Evolutionary conservation across 2,113 vertebrate species (phyloP), one percentile per base, ranked within the genome.

Genomic region (Pseudonaja textilis): DNA sequence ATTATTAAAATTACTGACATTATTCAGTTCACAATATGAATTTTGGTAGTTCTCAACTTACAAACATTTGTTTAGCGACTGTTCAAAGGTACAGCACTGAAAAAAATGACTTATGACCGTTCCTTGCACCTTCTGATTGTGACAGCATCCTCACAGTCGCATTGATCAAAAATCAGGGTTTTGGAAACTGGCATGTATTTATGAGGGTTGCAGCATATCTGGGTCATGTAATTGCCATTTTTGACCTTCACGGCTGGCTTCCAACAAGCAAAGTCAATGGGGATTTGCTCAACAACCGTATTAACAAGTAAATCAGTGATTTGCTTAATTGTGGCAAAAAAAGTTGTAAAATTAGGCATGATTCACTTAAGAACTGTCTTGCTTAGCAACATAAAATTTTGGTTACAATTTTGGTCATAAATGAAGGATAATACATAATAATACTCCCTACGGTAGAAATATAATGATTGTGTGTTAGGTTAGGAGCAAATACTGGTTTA

Each of bases 361-460:
- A n/a, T 64, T 64, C 10, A n/a, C 26, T 64, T 64, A 64, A 64
- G 61, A 29, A 64, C 26, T 64, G 10, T 12, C 59, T 9, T 64
- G 7, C 11, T 64, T 64, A 29, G 59, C 26, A 29, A 64, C 10
- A 64, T 47, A 26, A 29, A 29, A 11, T 61, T 29, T 26, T 29
- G 59, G 10, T 64, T 29, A 29, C 26, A 64, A 64, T 64, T 64
- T 64, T 64, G 26, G 26, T n/a, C 61, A 12, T 14, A 64, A 69
- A 69, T 69, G 47, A 50, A 50, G 47, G 47, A 50, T 50, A 50
- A 50, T 9, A 50, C 1, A 50, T 50, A 50, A 50, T 9, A 47
- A 47, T 93, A 92, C 91, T 93, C 57, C 20, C 90, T 93, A 47
- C 11, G 92, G 91, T 26, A 94, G 94, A 93, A 14, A 23, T 91